Percentiles rank a stretch among this genome's conserved stretches.
phyloP scores from a whole-genome alignment of 2,888 invertebrate species.

The Synanthedon andrenaeformis region DNA sequence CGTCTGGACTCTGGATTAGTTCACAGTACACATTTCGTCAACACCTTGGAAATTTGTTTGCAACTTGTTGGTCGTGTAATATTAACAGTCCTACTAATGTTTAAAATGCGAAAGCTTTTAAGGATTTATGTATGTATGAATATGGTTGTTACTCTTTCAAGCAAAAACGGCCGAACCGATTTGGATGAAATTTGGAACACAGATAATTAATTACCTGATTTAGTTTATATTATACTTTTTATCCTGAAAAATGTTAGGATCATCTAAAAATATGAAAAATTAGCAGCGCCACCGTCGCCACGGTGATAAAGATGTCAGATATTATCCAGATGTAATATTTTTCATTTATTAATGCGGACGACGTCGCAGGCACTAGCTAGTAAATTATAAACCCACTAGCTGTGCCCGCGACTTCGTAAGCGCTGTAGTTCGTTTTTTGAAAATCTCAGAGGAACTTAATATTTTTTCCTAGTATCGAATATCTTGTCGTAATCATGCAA shows the following conservation, averaged over 20 bases:
- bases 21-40: conserved; percentile 16
- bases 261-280: too few relatives aligned
- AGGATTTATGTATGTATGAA: neutral
- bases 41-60: too few relatives aligned
- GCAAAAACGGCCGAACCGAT: neutral
- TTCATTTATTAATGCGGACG: neutral
- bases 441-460: too few relatives aligned
- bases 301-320: too few relatives aligned
- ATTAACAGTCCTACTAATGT: neutral
- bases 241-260: neutral
- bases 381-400: neutral
- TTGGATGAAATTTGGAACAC: neutral
- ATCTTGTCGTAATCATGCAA: too few relatives aligned
- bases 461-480: too few relatives aligned
- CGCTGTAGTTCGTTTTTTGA: too few relatives aligned
- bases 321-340: too few relatives aligned
- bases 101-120: conserved; percentile 7
- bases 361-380: neutral
- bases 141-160: neutral
- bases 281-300: too few relatives aligned
- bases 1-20: conserved; percentile 26
- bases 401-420: too few relatives aligned
- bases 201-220: neutral
- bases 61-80: too few relatives aligned
- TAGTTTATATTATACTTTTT: neutral